These are phyloP conservation scores for Clarias laeviceps DNA, from an alignment of 2,797 vertebrate genomes.

Conservation along the genomic window DNA sequence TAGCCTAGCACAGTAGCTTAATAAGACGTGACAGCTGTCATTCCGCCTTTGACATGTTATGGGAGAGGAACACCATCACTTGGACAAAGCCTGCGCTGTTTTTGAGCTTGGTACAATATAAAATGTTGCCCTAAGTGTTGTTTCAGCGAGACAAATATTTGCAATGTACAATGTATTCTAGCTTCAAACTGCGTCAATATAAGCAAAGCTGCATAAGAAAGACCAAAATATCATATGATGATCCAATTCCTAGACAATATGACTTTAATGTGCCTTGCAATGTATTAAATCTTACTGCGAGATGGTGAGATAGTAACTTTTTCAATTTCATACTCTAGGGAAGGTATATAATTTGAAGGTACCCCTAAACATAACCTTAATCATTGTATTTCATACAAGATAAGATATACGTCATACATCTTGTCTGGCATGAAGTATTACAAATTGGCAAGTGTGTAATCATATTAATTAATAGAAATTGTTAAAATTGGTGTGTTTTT, in stretches of 20 bases:
- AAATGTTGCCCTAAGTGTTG: slow-evolving; percentile 17
- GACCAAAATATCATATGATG: not conserved
- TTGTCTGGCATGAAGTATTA: not conserved
- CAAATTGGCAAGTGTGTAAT: not conserved
- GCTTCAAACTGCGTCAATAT: not conserved
- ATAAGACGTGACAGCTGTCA: slow-evolving; percentile 74
- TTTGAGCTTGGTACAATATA: slow-evolving; percentile 36
- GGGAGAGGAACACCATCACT: slow-evolving; percentile 59
- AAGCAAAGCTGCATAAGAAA: not conserved
- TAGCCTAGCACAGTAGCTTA: slow-evolving; percentile 54
- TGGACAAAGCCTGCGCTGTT: slow-evolving; percentile 47
- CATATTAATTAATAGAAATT: not conserved
- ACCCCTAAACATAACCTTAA: not conserved
- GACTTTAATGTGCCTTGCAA: not conserved
- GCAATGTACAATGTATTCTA: not conserved
- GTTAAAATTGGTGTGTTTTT: not conserved
- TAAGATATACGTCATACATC: not conserved
- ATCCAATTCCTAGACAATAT: not conserved
- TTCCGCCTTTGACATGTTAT: slow-evolving; percentile 63
- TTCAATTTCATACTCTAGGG: not conserved
- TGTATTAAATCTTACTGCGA: not conserved
- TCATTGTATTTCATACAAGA: not conserved
- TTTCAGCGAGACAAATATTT: slow-evolving; percentile 18
- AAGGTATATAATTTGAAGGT: not conserved
- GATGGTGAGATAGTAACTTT: not conserved